Evolutionary conservation across 2,888 invertebrate species (phyloP), one percentile per base, ranked within the genome.

Genomic region (Tyria jacobaeae): DNA sequence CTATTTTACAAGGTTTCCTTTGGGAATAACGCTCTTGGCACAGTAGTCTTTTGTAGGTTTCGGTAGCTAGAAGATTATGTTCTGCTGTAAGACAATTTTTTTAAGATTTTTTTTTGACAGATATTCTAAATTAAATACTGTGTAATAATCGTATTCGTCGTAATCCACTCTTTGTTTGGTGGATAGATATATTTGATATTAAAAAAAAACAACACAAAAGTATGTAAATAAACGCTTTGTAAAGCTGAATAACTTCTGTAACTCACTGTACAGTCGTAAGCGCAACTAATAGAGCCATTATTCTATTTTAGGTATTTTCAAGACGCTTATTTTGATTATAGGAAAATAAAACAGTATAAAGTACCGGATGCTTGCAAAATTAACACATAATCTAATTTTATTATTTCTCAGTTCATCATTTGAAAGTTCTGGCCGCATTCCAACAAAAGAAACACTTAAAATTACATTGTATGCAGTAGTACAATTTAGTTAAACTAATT

Each of bases 221-320:
- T 52, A 47, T 70, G 64, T 56, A 69, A 66, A 69, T 61, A 62
- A 72, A 75, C 31, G 64, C 76, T 73, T 73, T 75, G 73, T 66
- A 60, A 50, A 49, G 47, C 70, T 63, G 62, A 66, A 70, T 41
- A 66, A 73, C 63, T 51, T 65, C 48, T 66, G 64, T 56, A 57
- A 48, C 9, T 10, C 31, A 53, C 14, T 66, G 62, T 67, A 64
- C 52, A 41, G 25, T 9, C 14, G 35, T 0, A 7, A 0, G 34
- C n/a, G 57, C 31, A 69, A 63, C 50, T 64, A 34, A 17, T 53
- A 3, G 4, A 49, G 1, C 54, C 7, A 31, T 27, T 34, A 21
- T 21, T 51, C 27, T 49, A 31, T 17, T 49, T 49, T 31, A 49
- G 10, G 12, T 44, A 21, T 21, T 4, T 21, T 12, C 21, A 44